Evolutionary conservation across 2,113 vertebrate species (phyloP).

Genomic region (Tauraco erythrolophus): DNA sequence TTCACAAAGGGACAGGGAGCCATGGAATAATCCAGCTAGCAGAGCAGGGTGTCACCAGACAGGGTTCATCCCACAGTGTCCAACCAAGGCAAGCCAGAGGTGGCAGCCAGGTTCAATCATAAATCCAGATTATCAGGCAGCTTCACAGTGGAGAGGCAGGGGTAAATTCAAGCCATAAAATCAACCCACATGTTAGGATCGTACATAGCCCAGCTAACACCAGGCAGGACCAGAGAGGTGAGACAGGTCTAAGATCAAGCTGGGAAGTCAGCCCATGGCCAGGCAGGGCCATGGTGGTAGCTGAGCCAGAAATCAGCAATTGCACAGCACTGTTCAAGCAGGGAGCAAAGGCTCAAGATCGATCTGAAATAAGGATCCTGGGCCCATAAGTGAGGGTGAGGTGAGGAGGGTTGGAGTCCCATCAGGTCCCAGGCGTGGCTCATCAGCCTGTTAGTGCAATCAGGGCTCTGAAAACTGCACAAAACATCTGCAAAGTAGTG

Average conservation of each 20-base stretch:
- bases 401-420: not conserved
- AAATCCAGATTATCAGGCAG: not conserved
- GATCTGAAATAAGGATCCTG: not conserved
- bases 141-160: not conserved
- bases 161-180: not conserved
- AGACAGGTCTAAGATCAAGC: not conserved
- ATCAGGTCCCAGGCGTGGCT: not conserved
- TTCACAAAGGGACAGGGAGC: not conserved
- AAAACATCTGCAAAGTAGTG: not conserved
- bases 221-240: not conserved
- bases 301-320: not conserved
- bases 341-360: not conserved
- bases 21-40: not conserved
- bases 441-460: not conserved
- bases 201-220: not conserved
- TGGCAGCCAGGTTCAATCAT: not conserved
- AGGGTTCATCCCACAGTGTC: no score
- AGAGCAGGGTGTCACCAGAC: not conserved
- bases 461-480: not conserved
- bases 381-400: not conserved
- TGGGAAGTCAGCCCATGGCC: no score
- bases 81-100: not conserved
- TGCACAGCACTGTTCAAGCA: not conserved
- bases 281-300: accelerated
- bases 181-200: not conserved